Evolutionary conservation across 2,888 invertebrate species (phyloP), one percentile per base, ranked within the genome.

Genomic region (Platerodrilus igneus): DNA sequence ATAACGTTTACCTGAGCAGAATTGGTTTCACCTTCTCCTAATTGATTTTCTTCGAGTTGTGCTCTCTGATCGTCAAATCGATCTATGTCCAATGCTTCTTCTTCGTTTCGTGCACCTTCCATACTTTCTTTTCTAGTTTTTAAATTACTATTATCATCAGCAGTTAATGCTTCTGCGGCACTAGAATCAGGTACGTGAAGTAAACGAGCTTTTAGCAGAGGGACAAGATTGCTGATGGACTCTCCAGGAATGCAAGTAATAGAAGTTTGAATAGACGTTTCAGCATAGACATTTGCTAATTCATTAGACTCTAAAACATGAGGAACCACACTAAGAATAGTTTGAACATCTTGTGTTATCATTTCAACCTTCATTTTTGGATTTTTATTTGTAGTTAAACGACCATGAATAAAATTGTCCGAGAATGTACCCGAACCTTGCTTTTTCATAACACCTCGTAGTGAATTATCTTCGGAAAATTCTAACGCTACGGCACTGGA

Each of bases 301-400:
- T 48, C 45, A 9, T 52, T 50, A n/a, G 41, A 25, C 7, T 53
- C 48, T 9, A 59, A 41, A 19, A 59, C 35, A 35, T 54, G 52
- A 4, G 60, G 60, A 8, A 35, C 26, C 4, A 59, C 60, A 3
- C 35, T 48, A 3, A 60, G 28, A 27, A 35, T 34, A 1, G 59
- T 60, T 49, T 59, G 58, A 3, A 38, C 41, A 17, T 41, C 48
- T 32, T 17, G 13, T 4, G 52, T 46, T 9, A 30, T 10, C 2
- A 20, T 3, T 2, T 22, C 6, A 16, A 23, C 27, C 20, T 37
- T 23, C 32, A 33, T 28, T n/a, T n/a, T n/a, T n/a, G n/a, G n/a
- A n/a, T n/a, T n/a, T n/a, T n/a, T 23, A 5, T 23, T 7, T 9
- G 5, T 5, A 9, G 5, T 5, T 23, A 10, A n/a, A 5, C 7